A percentile compares a stretch with the other conserved stretches of the same genome.
phyloP scores from a whole-genome alignment of 2,888 invertebrate species.

The Diogma glabrata region DNA sequence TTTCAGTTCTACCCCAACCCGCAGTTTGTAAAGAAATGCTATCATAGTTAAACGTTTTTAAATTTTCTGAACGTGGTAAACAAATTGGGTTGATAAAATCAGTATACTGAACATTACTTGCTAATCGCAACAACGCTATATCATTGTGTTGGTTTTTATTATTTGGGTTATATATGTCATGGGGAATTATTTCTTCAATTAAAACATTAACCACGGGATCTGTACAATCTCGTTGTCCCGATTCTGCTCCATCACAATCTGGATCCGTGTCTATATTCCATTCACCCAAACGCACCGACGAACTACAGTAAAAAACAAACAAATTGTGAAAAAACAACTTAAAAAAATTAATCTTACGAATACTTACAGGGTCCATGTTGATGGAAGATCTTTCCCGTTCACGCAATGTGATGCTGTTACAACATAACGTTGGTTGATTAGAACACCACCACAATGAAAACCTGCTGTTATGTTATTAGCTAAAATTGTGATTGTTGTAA shows the following conservation, averaged over 20 bases:
- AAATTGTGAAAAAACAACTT: background rate
- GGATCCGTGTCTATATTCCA: conserved; percentile 24
- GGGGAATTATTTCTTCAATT: conserved; percentile 50
- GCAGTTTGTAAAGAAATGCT: conserved; percentile 42
- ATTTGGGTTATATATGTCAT: conserved; percentile 48
- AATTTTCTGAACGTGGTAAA: conserved; percentile 35
- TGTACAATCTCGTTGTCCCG: conserved; percentile 21
- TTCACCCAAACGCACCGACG: conserved; percentile 17
- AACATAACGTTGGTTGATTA: background rate
- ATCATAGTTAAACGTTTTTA: conserved; percentile 32
- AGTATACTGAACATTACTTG: conserved; percentile 40
- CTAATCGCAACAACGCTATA: conserved; percentile 57
- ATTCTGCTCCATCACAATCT: conserved; percentile 31
- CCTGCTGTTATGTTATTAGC: conserved; percentile 38
- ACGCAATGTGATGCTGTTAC: conserved; percentile 37
- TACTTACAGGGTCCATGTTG: conserved; percentile 7
- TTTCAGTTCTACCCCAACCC: conserved; percentile 55
- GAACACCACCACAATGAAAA: conserved; percentile 1
- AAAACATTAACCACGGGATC: conserved; percentile 46
- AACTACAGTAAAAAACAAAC: background rate
- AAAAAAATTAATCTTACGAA: background rate
- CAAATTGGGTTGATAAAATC: conserved; percentile 24
- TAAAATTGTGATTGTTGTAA: too few relatives aligned
- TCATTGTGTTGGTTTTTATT: conserved; percentile 53
- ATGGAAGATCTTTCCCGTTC: conserved; percentile 36